A percentile compares a stretch with the other conserved stretches of the same genome.
Evolutionary conservation across 1,140 invertebrate species (phyloP).

Genomic region (Frieseomelitta varia): DNA sequence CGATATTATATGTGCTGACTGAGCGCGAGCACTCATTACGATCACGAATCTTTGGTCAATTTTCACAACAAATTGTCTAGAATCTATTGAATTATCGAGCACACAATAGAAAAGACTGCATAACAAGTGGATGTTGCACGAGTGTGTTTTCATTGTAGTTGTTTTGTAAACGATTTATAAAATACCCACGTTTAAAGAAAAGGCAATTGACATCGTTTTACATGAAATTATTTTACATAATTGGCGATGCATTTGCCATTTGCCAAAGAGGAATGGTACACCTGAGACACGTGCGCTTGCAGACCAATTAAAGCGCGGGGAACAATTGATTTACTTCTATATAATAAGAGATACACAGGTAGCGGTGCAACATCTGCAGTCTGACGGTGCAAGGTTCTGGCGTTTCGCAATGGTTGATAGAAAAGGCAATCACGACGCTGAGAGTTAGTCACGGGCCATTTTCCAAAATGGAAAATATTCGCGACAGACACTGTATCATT

Average conservation of each 20-base stretch:
- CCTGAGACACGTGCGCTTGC: not conserved
- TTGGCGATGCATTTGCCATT: not conserved
- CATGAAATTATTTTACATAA: not conserved
- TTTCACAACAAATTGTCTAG: not conserved
- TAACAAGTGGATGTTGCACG: not conserved
- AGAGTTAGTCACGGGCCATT: not conserved
- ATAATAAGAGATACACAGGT: not conserved
- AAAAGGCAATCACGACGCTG: constrained; percentile 3
- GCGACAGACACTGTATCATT: not conserved
- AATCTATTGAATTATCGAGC: too few relatives aligned
- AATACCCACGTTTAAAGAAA: not conserved
- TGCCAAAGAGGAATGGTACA: not conserved
- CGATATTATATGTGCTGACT: constrained; percentile 31
- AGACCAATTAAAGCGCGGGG: not conserved
- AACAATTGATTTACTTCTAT: constrained; percentile 3
- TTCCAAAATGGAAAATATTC: constrained; percentile 22
- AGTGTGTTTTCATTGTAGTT: not conserved
- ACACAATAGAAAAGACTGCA: not conserved
- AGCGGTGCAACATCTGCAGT: constrained; percentile 3
- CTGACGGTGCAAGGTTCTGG: not conserved
- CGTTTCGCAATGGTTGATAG: constrained; percentile 7
- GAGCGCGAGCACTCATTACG: not conserved
- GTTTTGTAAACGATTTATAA: not conserved
- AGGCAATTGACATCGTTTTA: not conserved
- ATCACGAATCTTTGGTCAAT: not conserved